Evolutionary conservation across 2,888 invertebrate genomes (phyloP), one percentile per base, ranked within the genome.

Genomic region (Lasioglossum leucozonium): DNA sequence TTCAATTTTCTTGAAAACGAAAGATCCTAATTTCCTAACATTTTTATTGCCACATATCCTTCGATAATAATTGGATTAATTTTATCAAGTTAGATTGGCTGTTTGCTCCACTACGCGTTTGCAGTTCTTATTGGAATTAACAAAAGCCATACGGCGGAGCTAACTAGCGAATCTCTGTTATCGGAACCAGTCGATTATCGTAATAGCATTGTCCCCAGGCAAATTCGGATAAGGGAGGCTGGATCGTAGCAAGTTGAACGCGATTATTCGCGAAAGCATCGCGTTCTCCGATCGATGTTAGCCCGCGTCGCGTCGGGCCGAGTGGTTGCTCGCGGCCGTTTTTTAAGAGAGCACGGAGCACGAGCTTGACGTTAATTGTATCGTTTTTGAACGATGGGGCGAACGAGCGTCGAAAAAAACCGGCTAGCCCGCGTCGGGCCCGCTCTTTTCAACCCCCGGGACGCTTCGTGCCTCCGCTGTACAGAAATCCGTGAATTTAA

Each of bases 301-400:
- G 72, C 62, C 22, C 47, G 51, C 37, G 65, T 37, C 47, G 51
- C 37, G 65, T 37, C 65, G 34, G 18, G 22, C 18, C 18, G 55
- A 42, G 72, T 8, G 72, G 72, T 72, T 75, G 84, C 77, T 67
- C 72, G 75, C 81, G 42, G 26, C 69, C 51, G 69, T 72, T 84
- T 72, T 84, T 84, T 84, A 79, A 84, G 65, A 65, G 79, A 40
- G 42, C 72, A 26, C 78, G 37, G 74, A 74, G 84, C 84, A 51
- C 75, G 47, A 44, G 74, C 71, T 47, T 79, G 85, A 79, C 85
- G 79, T 84, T 84, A 84, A 84, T 84, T 84, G 84, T 84, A 78
- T 84, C 84, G 84, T 84, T 84, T 84, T 84, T 79, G 85, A 79
- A 75, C 79, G 74, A 84, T 75, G 74, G 69, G 42, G 69, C 62